These are phyloP conservation scores for Erannis defoliaria DNA, from an alignment of 2,888 invertebrate genomes.

Conservation along the genomic window DNA sequence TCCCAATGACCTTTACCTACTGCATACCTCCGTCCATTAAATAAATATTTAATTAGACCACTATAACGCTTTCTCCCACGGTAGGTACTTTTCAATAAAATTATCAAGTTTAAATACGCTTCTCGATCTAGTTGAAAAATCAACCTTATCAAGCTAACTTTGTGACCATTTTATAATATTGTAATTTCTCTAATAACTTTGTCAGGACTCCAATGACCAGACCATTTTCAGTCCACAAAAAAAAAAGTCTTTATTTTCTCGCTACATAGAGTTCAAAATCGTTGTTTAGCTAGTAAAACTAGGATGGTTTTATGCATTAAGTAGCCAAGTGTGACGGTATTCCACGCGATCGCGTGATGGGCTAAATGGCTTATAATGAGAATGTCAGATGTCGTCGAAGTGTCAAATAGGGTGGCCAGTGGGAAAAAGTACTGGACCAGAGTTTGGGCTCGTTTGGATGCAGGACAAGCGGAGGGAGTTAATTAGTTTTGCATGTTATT, in stretches of 20 bases:
- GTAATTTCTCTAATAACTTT: constrained; percentile 36
- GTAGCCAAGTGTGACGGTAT: constrained; percentile 71
- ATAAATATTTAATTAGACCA: constrained; percentile 80
- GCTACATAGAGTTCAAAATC: constrained; percentile 40
- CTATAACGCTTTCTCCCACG: constrained; percentile 77
- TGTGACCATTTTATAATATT: constrained; percentile 8
- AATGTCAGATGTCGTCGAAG: constrained; percentile 73
- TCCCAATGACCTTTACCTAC: constrained; percentile 63
- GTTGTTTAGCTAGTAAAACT: constrained; percentile 24
- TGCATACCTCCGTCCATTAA: constrained; percentile 60
- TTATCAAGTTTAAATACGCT: constrained; percentile 18
- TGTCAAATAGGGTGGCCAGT: constrained; percentile 58
- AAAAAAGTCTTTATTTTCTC: constrained; percentile 11
- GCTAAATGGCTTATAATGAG: constrained; percentile 70
- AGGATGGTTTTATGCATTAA: constrained; percentile 41
- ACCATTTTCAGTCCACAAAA: background rate
- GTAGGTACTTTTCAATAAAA: constrained; percentile 61
- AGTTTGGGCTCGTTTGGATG: constrained; percentile 30
- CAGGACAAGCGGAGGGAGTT: constrained; percentile 24
- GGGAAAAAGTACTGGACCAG: constrained; percentile 48
- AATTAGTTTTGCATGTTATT: constrained; percentile 35
- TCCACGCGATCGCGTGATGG: constrained; percentile 77
- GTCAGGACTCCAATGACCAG: constrained; percentile 37
- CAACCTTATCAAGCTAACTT: constrained; percentile 39
- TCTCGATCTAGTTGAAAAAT: constrained; percentile 6